A percentile compares a stretch with the other conserved stretches of the same genome.
phyloP scores from a whole-genome alignment of 2,113 vertebrate genomes.

The Thermophis baileyi region DNA sequence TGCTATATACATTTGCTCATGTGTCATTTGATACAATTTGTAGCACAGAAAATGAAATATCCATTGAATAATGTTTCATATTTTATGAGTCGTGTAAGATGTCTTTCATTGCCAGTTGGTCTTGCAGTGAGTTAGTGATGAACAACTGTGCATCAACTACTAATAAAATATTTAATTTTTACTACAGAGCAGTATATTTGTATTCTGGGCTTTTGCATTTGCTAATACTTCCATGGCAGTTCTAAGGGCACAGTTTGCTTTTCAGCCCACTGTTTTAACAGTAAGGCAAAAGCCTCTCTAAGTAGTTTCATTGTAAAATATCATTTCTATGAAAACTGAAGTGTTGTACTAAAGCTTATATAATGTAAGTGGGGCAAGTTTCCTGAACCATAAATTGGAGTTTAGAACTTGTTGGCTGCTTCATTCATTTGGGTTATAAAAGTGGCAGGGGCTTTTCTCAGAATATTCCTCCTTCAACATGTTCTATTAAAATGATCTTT shows the following conservation, averaged over 20 bases:
- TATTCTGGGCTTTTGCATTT: background rate
- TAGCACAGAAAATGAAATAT: background rate
- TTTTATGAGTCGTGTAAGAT: background rate
- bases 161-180: background rate
- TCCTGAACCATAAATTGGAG: background rate
- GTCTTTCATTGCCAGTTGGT: background rate
- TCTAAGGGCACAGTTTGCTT: no score
- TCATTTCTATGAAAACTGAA: background rate
- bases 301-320: background rate
- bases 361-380: background rate
- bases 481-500: background rate
- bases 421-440: background rate
- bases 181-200: background rate
- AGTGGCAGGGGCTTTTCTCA: background rate
- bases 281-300: background rate
- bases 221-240: background rate
- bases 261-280: background rate
- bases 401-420: background rate
- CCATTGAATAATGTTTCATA: background rate
- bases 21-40: background rate
- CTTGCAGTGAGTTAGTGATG: background rate
- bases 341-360: background rate
- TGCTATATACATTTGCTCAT: background rate
- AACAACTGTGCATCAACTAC: background rate
- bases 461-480: background rate